Evolutionary conservation across 2,797 vertebrate species (phyloP).

Genomic region (Erithacus rubecula): DNA sequence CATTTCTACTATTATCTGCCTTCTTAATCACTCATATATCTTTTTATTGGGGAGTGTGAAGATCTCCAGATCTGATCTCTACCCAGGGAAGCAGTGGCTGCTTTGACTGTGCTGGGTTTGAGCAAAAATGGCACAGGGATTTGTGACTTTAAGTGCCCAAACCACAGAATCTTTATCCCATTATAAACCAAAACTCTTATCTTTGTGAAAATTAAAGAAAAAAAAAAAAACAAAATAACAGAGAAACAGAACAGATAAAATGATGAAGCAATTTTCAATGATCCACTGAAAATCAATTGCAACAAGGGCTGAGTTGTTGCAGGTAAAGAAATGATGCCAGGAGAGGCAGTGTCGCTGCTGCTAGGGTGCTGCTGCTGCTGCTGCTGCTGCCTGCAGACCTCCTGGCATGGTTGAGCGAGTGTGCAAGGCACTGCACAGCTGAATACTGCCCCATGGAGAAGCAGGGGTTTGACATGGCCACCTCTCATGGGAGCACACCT

Average conservation of each 20-base stretch:
- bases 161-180: background rate
- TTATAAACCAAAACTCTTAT: background rate
- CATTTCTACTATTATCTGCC: background rate
- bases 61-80: background rate
- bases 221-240: background rate
- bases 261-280: background rate
- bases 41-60: background rate
- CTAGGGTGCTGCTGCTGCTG: background rate
- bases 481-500: background rate
- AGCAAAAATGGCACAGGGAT: background rate
- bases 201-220: background rate
- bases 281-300: constrained; percentile 16
- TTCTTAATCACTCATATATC: background rate
- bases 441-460: background rate
- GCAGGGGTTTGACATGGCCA: background rate
- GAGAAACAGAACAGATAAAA: background rate
- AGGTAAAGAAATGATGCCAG: background rate
- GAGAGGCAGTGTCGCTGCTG: background rate
- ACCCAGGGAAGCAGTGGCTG: background rate
- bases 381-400: background rate
- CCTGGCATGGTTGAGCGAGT: rapidly evolving
- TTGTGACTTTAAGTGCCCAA: background rate
- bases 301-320: background rate
- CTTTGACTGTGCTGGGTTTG: background rate
- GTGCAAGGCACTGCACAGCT: rapidly evolving